Percentiles rank a stretch among this genome's conserved stretches.
These are phyloP conservation scores for Pentalonia nigronervosa DNA, from an alignment of 1,140 invertebrate species.

Conservation along the genomic window DNA sequence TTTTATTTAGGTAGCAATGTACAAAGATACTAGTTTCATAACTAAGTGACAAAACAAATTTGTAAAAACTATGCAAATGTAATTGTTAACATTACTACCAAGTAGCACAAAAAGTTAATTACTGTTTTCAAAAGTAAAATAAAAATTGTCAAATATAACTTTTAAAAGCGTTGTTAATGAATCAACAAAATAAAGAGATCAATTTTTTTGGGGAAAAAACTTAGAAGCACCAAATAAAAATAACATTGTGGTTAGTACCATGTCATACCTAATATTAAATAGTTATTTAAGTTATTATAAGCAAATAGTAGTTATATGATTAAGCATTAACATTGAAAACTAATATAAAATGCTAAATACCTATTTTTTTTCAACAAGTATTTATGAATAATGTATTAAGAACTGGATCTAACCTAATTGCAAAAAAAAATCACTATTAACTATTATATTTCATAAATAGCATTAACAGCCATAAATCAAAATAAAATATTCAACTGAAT, in stretches of 20 bases:
- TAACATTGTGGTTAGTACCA: not conserved
- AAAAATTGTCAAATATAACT: not conserved
- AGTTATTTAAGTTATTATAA: not conserved
- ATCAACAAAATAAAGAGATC: conserved; percentile 26
- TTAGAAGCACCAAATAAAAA: conserved; percentile 8
- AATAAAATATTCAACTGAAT: not conserved
- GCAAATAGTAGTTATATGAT: not conserved
- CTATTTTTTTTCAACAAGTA: not conserved
- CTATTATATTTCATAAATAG: not conserved
- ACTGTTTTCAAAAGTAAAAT: not conserved
- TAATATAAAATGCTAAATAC: not conserved
- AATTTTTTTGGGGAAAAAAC: not conserved
- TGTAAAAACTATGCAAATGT: not conserved
- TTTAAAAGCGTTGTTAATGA: not conserved
- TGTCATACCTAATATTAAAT: not conserved
- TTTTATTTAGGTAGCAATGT: not conserved
- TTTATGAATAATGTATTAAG: not conserved
- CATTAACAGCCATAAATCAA: not conserved
- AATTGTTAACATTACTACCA: not conserved
- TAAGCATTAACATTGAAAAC: not conserved
- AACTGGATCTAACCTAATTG: not conserved
- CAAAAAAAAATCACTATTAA: not conserved
- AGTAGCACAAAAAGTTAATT: not conserved
- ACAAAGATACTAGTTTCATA: conserved; percentile 2
- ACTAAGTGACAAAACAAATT: not conserved